Percentiles rank a stretch among this genome's conserved stretches.
Conservation (phyloP, 2,888 invertebrate species). For the Leptopilina syphax region DNA sequence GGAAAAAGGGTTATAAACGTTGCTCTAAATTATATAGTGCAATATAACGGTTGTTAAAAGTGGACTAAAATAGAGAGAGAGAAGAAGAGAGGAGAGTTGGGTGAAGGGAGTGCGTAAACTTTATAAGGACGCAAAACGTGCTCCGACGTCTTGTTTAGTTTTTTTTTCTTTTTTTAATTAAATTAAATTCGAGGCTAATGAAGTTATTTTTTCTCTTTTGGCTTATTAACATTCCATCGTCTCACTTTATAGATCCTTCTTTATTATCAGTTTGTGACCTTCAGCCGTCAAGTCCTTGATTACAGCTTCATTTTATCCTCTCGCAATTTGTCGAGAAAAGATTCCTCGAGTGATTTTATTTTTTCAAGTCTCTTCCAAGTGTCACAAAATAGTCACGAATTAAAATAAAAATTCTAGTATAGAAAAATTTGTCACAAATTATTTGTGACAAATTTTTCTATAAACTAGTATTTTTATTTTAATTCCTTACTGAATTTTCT, state of each 20-base stretch:
- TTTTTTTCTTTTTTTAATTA: not conserved
- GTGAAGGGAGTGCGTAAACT: not conserved
- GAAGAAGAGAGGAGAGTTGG: not conserved
- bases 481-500: no score
- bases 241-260: constrained; percentile 53
- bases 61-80: constrained; percentile 18
- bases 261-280: constrained; percentile 52
- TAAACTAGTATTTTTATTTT: no score
- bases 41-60: constrained; percentile 25
- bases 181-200: constrained; percentile 33
- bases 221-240: constrained; percentile 57
- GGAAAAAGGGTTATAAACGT: not conserved
- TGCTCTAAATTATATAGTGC: constrained; percentile 6
- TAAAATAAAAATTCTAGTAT: no score
- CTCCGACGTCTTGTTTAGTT: constrained; percentile 11
- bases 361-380: not conserved
- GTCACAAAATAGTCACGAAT: not conserved
- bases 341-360: not conserved
- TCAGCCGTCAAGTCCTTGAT: constrained; percentile 44
- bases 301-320: constrained; percentile 45
- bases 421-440: no score
- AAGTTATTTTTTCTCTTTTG: constrained; percentile 11
- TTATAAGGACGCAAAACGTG: constrained; percentile 17
- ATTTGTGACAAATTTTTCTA: no score
- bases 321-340: constrained; percentile 51